Evolutionary conservation across 2,888 invertebrate genomes (phyloP).

Genomic region (Xestia rhomboidea): DNA sequence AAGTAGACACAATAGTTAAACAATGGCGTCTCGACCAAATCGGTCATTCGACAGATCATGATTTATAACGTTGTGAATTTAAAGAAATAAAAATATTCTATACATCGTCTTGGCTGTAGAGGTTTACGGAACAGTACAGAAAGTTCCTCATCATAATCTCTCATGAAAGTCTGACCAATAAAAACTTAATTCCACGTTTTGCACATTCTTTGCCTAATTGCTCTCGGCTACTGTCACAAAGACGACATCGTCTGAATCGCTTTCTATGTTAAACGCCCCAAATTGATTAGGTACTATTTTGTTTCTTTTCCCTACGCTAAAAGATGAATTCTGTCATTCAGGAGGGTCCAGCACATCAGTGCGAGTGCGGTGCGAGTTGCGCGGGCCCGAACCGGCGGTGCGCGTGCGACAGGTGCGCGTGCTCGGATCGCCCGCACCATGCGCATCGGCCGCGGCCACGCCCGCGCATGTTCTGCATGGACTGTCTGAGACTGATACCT

Average conservation of each 20-base stretch:
- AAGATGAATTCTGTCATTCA: background rate
- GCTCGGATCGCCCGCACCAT: slow-evolving; percentile 75
- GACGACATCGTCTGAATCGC: background rate
- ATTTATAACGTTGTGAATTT: background rate
- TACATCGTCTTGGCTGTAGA: too few species aligned
- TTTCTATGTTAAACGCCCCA: background rate
- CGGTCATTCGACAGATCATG: too few species aligned
- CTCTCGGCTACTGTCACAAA: background rate
- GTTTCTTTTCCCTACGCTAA: background rate
- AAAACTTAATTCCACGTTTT: background rate
- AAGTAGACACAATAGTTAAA: too few species aligned
- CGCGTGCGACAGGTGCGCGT: slow-evolving; percentile 95
- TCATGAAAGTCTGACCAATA: background rate
- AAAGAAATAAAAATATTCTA: background rate
- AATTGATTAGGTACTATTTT: background rate
- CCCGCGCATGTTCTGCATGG: slow-evolving; percentile 94
- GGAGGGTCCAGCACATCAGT: slow-evolving; percentile 80
- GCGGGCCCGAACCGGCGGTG: slow-evolving; percentile 97
- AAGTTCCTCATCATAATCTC: background rate
- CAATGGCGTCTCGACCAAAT: too few species aligned
- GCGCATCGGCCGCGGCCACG: slow-evolving; percentile 61
- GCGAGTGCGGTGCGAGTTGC: slow-evolving; percentile 94
- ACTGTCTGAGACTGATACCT: slow-evolving; percentile 97
- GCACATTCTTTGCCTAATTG: background rate
- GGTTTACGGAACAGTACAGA: too few species aligned